Evolutionary conservation across 2,797 vertebrate species (phyloP), one percentile per base, ranked within the genome.

Genomic region (Ceryle rudis): DNA sequence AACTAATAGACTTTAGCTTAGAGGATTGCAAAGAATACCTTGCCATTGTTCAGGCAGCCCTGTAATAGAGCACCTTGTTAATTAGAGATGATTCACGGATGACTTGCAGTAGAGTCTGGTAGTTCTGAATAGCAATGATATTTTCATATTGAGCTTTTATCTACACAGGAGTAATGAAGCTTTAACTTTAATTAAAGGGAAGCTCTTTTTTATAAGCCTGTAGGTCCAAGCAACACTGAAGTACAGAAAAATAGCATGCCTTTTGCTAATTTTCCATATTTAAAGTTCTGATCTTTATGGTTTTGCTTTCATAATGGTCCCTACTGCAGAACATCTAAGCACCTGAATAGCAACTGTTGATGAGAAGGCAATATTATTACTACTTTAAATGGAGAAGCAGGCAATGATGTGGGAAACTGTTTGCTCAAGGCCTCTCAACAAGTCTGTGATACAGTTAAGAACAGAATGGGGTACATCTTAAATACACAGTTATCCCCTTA

Each of bases 1-100:
- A 94, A 35, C 51, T 95, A 95, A 95, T 66, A 90, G 86, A 65
- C 42, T 90, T 83, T 60, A 89, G 86, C 81, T 93, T 83, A 80
- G 41, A 89, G 47, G 54, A 29, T 65, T 93, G 88, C 93, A 93
- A 91, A 95, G 71, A 94, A 93, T 74, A 96, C 83, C 42, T 82
- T 95, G 81, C 67, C 77, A 88, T 88, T 90, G 80, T 95, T 95
- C 91, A 94, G 87, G 86, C 82, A 95, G 81, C 58, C 77, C n/a
- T 81, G 71, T 89, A 95, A 95, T 81, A 95, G 73, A 90, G 73
- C 58, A 90, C 58, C 39, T 85, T 79, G 19, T 86, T 91, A 95
- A 86, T 91, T 93, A 95, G 86, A 82, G 51, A 81, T 61, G 84
- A 90, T 91, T 92, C 95, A 89, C 57, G 85, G 60, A 81, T 44